Conservation (phyloP, 1,140 invertebrate genomes). For the Bombus impatiens region DNA sequence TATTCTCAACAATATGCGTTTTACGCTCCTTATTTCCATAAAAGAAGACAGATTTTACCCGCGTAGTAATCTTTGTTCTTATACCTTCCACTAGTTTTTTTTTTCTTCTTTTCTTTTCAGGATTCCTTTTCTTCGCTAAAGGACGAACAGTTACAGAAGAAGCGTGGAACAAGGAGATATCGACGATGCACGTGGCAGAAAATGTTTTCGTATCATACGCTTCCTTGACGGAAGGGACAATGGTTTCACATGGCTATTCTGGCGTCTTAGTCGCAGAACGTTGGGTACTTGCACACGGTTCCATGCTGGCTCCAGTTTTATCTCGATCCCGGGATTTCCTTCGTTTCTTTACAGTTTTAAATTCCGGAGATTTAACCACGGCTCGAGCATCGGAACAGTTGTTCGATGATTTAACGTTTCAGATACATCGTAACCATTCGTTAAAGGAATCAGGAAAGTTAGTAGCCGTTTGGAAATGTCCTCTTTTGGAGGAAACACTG, state of each 20-base stretch:
- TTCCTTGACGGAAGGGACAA: slow-evolving; percentile 12
- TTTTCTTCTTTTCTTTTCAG: neutral
- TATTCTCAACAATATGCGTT: neutral
- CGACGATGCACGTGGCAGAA: slow-evolving; percentile 46
- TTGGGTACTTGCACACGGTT: slow-evolving; percentile 83
- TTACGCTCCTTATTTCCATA: neutral
- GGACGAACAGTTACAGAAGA: neutral
- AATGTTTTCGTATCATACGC: slow-evolving; percentile 68
- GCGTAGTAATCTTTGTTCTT: neutral
- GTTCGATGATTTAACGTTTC: slow-evolving; percentile 55
- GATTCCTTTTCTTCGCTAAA: neutral
- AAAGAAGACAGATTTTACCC: neutral
- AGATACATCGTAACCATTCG: slow-evolving; percentile 29
- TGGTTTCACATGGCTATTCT: slow-evolving; percentile 70
- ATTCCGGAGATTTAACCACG: slow-evolving; percentile 57
- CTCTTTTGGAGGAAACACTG: slow-evolving; percentile 80
- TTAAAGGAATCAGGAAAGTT: neutral
- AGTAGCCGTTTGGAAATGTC: slow-evolving; percentile 80
- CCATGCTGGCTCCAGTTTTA: slow-evolving; percentile 77
- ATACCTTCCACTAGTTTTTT: no score
- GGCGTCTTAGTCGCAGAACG: slow-evolving; percentile 82
- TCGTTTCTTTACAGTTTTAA: slow-evolving; percentile 32
- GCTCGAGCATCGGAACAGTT: slow-evolving; percentile 26
- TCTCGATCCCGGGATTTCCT: neutral
- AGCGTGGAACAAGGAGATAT: neutral